These are phyloP conservation scores for Spodoptera littoralis DNA, from an alignment of 2,888 invertebrate species.

Conservation along the genomic window DNA sequence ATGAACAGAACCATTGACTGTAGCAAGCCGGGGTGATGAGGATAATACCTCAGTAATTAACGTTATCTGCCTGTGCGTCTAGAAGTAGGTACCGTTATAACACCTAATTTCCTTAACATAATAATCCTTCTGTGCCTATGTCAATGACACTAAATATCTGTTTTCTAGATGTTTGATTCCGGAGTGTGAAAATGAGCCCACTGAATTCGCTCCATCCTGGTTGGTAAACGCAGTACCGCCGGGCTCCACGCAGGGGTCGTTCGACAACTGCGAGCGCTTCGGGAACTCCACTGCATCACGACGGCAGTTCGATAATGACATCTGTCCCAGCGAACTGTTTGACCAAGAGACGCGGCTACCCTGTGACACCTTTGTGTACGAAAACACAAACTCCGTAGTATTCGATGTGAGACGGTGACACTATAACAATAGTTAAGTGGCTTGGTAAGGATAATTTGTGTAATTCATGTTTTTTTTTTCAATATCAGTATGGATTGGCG, in stretches of 20 bases:
- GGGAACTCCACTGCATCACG: conserved; percentile 40
- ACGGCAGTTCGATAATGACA: conserved; percentile 22
- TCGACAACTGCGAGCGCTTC: conserved; percentile 84
- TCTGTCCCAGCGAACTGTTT: conserved; percentile 72
- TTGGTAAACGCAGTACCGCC: conserved; percentile 83
- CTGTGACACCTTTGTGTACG: conserved; percentile 72
- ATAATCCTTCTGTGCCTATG: too few relatives aligned
- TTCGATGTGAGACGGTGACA: conserved; percentile 71
- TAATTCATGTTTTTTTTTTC: conserved; percentile 19
- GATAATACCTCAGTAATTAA: too few relatives aligned
- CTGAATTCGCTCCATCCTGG: conserved; percentile 79
- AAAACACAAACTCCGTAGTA: conserved; percentile 72
- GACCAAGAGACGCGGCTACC: conserved; percentile 52
- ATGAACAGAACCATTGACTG: too few relatives aligned
- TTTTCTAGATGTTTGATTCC: conserved; percentile 70
- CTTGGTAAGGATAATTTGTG: neutral
- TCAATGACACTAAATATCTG: neutral
- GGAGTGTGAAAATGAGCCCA: conserved; percentile 66
- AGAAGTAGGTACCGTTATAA: neutral
- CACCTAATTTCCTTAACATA: too few relatives aligned
- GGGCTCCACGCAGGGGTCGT: conserved; percentile 55
- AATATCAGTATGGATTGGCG: conserved; percentile 87
- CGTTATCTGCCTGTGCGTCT: neutral
- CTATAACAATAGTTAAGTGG: neutral
- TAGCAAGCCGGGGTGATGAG: too few relatives aligned